phyloP scores from a whole-genome alignment of 92 coral and sea anemone species.

The Actinernus sp. region DNA sequence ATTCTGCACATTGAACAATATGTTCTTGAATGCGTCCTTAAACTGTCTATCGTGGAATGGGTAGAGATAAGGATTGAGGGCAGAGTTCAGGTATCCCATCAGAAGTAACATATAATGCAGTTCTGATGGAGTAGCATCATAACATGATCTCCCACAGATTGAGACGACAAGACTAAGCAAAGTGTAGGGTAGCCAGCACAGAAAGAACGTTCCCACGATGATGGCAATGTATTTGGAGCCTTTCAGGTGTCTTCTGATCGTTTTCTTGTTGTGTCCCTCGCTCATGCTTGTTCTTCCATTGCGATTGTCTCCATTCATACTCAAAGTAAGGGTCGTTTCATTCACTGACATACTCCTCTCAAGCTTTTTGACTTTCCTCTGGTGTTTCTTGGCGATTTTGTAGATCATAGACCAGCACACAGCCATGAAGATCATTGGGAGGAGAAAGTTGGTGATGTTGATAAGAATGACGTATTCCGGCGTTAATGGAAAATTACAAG shows the following conservation, averaged over 20 bases:
- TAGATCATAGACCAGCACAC: slow-evolving; percentile 77
- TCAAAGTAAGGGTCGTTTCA: slow-evolving; percentile 77
- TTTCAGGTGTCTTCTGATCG: slow-evolving; percentile 68
- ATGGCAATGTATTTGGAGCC: slow-evolving; percentile 88
- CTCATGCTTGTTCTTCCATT: slow-evolving; percentile 50
- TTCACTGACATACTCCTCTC: slow-evolving; percentile 82
- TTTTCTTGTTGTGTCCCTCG: slow-evolving; percentile 49
- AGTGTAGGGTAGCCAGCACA: slow-evolving; percentile 85
- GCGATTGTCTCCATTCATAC: slow-evolving; percentile 35
- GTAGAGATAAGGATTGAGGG: slow-evolving; percentile 84
- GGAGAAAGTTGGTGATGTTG: slow-evolving; percentile 67
- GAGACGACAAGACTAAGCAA: slow-evolving; percentile 48
- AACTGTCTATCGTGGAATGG: slow-evolving; percentile 90
- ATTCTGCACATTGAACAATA: slow-evolving; percentile 32
- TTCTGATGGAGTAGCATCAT: slow-evolving; percentile 7
- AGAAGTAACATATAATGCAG: slow-evolving; percentile 18
- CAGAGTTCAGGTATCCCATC: slow-evolving; percentile 82
- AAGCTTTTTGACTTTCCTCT: slow-evolving; percentile 64
- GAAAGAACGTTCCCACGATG: slow-evolving; percentile 75
- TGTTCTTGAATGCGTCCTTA: slow-evolving; percentile 79
- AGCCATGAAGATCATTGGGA: slow-evolving; percentile 86
- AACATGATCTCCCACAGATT: slow-evolving; percentile 39
- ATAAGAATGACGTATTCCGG: slow-evolving; percentile 50
- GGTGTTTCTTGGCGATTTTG: slow-evolving; percentile 74
- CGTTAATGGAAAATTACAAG: slow-evolving; percentile 32